phyloP scores from a whole-genome alignment of 2,888 invertebrate genomes.

The Enchytraeus crypticus region DNA sequence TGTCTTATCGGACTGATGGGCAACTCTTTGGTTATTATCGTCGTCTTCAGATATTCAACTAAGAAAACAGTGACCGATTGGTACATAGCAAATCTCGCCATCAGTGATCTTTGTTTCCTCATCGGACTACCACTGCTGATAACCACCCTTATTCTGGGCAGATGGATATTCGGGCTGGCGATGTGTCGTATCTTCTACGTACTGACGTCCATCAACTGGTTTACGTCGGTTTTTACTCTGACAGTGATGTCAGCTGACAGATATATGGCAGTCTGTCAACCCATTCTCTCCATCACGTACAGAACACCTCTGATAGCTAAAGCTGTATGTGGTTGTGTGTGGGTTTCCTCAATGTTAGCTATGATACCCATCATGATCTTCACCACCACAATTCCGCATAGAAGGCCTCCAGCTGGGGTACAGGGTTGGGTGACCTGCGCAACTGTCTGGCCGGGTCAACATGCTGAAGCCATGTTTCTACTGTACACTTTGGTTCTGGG shows the following conservation, averaged over 20 bases:
- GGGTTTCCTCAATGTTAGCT: constrained; percentile 46
- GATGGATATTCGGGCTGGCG: constrained; percentile 47
- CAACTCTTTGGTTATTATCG: constrained; percentile 47
- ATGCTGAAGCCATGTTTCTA: constrained; percentile 39
- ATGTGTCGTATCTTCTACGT: constrained; percentile 50
- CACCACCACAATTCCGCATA: constrained; percentile 35
- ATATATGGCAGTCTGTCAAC: constrained; percentile 49
- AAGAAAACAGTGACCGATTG: constrained; percentile 50
- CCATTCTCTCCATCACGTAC: constrained; percentile 41
- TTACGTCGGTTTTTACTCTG: constrained; percentile 48
- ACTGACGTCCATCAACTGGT: constrained; percentile 47
- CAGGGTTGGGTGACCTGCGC: constrained; percentile 30
- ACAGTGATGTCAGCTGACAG: constrained; percentile 49
- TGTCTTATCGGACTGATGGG: constrained; percentile 44
- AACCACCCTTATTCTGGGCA: constrained; percentile 35
- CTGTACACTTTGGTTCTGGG: constrained; percentile 44
- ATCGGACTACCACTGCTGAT: constrained; percentile 46
- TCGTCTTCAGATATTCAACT: constrained; percentile 43
- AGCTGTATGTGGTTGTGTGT: constrained; percentile 44
- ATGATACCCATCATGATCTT: constrained; percentile 49
- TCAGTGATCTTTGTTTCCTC: constrained; percentile 48
- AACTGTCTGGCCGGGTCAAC: constrained; percentile 39
- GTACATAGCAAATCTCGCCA: constrained; percentile 49
- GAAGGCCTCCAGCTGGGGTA: too few species aligned
- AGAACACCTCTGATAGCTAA: constrained; percentile 42